Evolutionary conservation across 2,888 invertebrate species (phyloP), one percentile per base, ranked within the genome.

Genomic region (Neoascia interrupta): DNA sequence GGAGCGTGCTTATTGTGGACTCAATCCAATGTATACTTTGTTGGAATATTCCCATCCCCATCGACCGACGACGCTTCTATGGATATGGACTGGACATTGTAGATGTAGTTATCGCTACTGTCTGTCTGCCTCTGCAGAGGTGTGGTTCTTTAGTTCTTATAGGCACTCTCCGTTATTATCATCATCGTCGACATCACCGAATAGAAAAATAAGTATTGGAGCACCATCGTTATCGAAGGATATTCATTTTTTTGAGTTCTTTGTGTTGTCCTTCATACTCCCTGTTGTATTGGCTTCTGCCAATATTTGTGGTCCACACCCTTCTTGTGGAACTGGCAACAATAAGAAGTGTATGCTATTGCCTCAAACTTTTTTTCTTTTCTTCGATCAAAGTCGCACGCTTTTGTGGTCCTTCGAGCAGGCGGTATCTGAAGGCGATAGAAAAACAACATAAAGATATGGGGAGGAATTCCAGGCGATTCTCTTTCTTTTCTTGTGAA

Each of bases 221-320:
- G 28, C 28, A 47, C 18, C 54, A 43, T 72, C 39, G 58, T 76
- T 79, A 72, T 79, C 66, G 72, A 61, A 28, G 60, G 66, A 73
- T 79, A 79, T 79, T 79, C 73, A 68, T 61, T 56, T 79, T 79
- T 66, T 79, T 73, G 66, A 54, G 3, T 63, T 31, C 61, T 56
- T 49, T 66, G 45, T 56, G 49, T 36, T 26, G 43, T 66, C 16
- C 43, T n/a, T 47, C n/a, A n/a, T n/a, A n/a, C n/a, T n/a, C 15
- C 47, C 36, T 28, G 60, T 54, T 79, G 41, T 72, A 66, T 72
- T 72, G 66, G 49, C 66, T 72, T 72, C 37, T 66, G 61, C 60
- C 72, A 76, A 76, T 76, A 76, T 76, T 76, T 76, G 72, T 54
- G 76, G 72, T 76, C 72, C 64, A 64, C 16, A 23, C 63, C 51